A percentile compares a stretch with the other conserved stretches of the same genome.
Evolutionary conservation across 2,888 invertebrate species (phyloP).

Genomic region (Sinohyriopsis cumingii): DNA sequence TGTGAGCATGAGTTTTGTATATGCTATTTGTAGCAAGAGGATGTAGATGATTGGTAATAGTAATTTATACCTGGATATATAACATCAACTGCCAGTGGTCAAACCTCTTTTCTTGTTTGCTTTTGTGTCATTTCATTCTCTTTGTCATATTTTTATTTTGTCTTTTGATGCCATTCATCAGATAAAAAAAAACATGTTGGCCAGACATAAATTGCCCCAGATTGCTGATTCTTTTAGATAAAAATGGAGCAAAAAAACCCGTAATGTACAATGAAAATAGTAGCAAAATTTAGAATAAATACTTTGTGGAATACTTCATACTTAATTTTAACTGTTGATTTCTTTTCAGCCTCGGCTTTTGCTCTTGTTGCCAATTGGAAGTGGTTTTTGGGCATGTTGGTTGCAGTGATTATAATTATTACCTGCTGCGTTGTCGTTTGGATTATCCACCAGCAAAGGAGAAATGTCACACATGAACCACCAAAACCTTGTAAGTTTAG

Average conservation of each 20-base stretch:
- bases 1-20: too few species aligned
- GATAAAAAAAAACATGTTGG: too few species aligned
- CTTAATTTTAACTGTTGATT: neutral
- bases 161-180: too few species aligned
- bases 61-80: too few species aligned
- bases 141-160: too few species aligned
- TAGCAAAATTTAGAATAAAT: neutral
- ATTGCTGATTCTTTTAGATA: too few species aligned
- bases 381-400: slow-evolving; percentile 72
- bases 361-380: slow-evolving; percentile 67
- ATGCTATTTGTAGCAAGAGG: too few species aligned
- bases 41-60: too few species aligned
- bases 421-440: slow-evolving; percentile 62
- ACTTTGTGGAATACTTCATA: neutral
- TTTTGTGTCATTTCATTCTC: too few species aligned
- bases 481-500: slow-evolving; percentile 1
- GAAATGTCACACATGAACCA: slow-evolving; percentile 23
- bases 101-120: too few species aligned
- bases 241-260: neutral
- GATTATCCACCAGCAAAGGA: slow-evolving; percentile 21
- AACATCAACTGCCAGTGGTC: too few species aligned
- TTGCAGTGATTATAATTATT: slow-evolving; percentile 66
- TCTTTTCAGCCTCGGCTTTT: slow-evolving; percentile 51
- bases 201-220: too few species aligned
- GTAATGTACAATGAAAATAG: neutral